A percentile compares a stretch with the other conserved stretches of the same genome.
These are phyloP conservation scores for Psephotus haematonotus DNA, from an alignment of 2,113 vertebrate genomes.

Conservation along the genomic window DNA sequence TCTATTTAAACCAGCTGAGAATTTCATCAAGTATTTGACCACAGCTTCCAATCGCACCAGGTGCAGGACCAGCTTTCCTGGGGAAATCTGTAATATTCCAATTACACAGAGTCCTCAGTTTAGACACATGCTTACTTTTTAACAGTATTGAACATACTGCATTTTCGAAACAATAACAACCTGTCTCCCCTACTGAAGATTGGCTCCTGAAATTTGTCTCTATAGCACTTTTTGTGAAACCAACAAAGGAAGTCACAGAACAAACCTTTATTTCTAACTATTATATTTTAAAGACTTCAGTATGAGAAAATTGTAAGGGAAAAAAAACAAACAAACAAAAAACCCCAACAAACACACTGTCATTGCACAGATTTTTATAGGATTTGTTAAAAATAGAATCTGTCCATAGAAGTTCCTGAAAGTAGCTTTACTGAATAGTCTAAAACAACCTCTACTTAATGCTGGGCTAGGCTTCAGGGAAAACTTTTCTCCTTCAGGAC, in stretches of 20 bases:
- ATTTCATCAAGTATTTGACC: slow-evolving; percentile 34
- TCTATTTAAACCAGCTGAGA: slow-evolving; percentile 38
- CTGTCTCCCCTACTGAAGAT: slow-evolving; percentile 48
- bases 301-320: background rate
- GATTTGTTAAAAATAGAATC: background rate
- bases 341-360: background rate
- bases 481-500: slow-evolving; percentile 41
- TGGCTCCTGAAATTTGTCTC: slow-evolving; percentile 64
- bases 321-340: background rate
- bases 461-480: background rate
- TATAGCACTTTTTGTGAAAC: slow-evolving; percentile 24
- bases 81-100: background rate
- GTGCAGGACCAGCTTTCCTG: background rate
- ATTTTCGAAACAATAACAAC: slow-evolving; percentile 51
- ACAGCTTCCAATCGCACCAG: background rate
- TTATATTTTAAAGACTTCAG: background rate
- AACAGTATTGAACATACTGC: slow-evolving; percentile 2
- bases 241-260: background rate
- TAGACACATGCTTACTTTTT: background rate
- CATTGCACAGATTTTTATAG: background rate
- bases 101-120: slow-evolving; percentile 8
- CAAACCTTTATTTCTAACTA: background rate
- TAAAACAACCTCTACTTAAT: slow-evolving; percentile 51
- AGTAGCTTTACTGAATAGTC: slow-evolving; percentile 54
- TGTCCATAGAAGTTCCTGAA: slow-evolving; percentile 33